phyloP scores from a whole-genome alignment of 2,113 vertebrate genomes.

The Mirounga angustirostris region DNA sequence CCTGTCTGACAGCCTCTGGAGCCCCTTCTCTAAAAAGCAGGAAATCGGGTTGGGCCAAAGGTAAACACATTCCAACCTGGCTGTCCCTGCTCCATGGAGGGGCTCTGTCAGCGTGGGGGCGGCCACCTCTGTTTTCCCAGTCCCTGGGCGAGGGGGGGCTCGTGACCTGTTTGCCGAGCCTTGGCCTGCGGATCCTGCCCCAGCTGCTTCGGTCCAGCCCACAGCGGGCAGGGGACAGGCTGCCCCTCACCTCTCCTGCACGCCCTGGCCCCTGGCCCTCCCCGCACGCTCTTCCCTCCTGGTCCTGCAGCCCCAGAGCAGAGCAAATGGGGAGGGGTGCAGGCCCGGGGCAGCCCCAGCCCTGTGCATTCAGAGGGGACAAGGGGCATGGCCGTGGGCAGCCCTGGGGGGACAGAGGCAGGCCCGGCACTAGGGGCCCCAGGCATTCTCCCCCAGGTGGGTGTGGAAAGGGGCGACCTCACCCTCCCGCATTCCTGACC shows the following conservation, averaged over 20 bases:
- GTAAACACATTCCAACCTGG: conserved; percentile 76
- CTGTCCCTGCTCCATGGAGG: background rate
- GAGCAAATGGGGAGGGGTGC: rapidly evolving
- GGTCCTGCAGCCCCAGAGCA: background rate
- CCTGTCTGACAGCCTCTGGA: conserved; percentile 43
- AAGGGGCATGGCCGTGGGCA: rapidly evolving
- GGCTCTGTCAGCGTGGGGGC: background rate
- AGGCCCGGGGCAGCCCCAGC: background rate
- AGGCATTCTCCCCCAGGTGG: background rate
- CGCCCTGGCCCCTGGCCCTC: background rate
- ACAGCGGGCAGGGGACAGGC: background rate
- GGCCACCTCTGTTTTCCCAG: background rate
- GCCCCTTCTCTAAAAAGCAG: conserved; percentile 72
- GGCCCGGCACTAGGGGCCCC: background rate
- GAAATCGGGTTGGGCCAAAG: conserved; percentile 65
- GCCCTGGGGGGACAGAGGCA: background rate
- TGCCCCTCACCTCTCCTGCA: background rate
- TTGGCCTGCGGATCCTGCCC: background rate
- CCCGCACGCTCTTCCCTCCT: background rate
- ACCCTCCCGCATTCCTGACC: background rate
- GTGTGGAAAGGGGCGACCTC: background rate
- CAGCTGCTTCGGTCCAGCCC: background rate
- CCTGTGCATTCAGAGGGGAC: rapidly evolving
- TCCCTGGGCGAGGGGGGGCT: background rate
- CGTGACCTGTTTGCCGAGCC: background rate